A percentile compares a stretch with the other conserved stretches of the same genome.
phyloP scores from a whole-genome alignment of 2,113 vertebrate genomes.

The Mola mola region DNA sequence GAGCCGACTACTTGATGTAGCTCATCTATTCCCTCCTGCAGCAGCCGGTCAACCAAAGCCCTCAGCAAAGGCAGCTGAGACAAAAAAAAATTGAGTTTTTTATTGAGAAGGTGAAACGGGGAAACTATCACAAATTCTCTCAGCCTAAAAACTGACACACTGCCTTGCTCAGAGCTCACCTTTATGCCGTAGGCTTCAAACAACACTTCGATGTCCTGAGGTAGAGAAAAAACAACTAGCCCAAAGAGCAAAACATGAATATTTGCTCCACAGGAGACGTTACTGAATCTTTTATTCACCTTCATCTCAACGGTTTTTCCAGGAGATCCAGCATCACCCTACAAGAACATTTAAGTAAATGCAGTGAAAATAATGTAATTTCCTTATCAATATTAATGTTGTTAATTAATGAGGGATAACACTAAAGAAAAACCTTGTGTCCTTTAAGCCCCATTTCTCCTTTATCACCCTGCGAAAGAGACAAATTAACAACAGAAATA shows the following conservation, averaged over 20 bases:
- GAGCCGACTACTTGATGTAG: conserved; percentile 72
- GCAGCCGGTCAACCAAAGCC: conserved; percentile 83
- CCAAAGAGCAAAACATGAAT: conserved; percentile 6
- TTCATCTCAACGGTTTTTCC: conserved; percentile 78
- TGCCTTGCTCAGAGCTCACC: conserved; percentile 69
- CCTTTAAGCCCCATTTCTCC: conserved; percentile 76
- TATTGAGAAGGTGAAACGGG: conserved; percentile 7
- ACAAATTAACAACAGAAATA: conserved; percentile 23
- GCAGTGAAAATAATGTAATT: conserved; percentile 6
- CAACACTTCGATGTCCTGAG: conserved; percentile 87
- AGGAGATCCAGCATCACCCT: conserved; percentile 77
- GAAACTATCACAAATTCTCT: not conserved
- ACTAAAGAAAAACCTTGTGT: conserved; percentile 68
- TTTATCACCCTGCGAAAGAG: conserved; percentile 76
- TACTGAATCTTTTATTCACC: conserved; percentile 58
- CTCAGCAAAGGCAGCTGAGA: conserved; percentile 86
- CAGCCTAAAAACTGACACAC: not conserved
- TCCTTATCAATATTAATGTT: conserved; percentile 5
- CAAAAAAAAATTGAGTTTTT: conserved; percentile 51
- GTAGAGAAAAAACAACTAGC: conserved; percentile 25
- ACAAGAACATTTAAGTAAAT: conserved; percentile 18
- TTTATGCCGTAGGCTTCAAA: conserved; percentile 90
- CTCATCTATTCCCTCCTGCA: conserved; percentile 82
- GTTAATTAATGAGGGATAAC: conserved; percentile 8
- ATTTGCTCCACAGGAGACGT: conserved; percentile 1